Evolutionary conservation across 2,888 invertebrate species (phyloP), one percentile per base, ranked within the genome.

Genomic region (Microdon myrmicae): DNA sequence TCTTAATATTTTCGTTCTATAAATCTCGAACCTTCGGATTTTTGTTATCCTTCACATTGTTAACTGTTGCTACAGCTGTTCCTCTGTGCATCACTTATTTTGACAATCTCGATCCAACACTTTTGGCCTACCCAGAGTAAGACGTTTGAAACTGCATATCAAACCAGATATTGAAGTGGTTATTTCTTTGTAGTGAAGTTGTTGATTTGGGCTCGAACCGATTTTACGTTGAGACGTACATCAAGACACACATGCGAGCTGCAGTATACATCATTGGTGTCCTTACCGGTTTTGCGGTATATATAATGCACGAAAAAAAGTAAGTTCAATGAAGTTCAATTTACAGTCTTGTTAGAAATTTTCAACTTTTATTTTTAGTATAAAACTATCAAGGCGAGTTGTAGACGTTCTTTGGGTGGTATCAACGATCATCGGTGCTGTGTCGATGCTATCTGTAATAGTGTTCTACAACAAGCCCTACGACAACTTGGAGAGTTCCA

Each of bases 201-300:
- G 79, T 81, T 20, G 88, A 89, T 69, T 81, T 89, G 20, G 82
- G 84, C 2, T 78, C 79, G 1, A 89, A 89, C 71, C 77, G 76
- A 41, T 89, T 87, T 70, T 90, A 88, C 71, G 82, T 82, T 28
- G 83, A 81, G 49, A 84, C 83, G 0, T 89, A 89, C 68, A 85
- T 88, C n/a, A 89, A 87, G 74, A 89, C 89, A 0, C 89, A 89
- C 68, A 88, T 89, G 87, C 84, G 88, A 71, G 86, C 88, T 68
- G 84, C 83, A n/a, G 84, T 86, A 0, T 89, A 89, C 71, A 84
- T 86, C 56, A 82, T 88, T 71, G 90, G 89, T 3, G 74, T 90
- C 35, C 68, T 87, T 8, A 85, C 85, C 8, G 89, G 88, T 19
- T 88, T 86, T 69, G 72, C 88, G 10, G 79, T 88, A 3, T 86